These are phyloP conservation scores for Acanthisitta chloris DNA, from an alignment of 2,113 vertebrate genomes.

Conservation along the genomic window DNA sequence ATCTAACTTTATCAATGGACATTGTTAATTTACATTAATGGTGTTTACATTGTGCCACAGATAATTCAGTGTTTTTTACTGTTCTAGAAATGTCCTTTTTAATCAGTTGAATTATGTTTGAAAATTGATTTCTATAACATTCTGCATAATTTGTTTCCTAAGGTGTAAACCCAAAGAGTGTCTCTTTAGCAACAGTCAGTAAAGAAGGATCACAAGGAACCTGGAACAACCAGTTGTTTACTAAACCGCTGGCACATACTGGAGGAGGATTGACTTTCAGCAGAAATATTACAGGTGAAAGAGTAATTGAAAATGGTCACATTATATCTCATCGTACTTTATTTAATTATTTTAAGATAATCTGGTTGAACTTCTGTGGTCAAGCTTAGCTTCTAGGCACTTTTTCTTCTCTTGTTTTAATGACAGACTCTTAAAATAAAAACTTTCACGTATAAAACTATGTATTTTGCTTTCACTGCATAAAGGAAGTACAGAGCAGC, in stretches of 20 bases:
- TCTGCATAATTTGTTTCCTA: neutral
- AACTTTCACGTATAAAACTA: neutral
- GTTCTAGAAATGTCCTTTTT: neutral
- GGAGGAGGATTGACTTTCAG: slow-evolving; percentile 79
- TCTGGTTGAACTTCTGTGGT: neutral
- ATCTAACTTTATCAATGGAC: neutral
- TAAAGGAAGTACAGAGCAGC: neutral
- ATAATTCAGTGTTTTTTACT: neutral
- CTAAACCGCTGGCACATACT: slow-evolving; percentile 72
- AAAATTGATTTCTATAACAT: neutral
- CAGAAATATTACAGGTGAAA: slow-evolving; percentile 77
- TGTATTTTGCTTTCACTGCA: neutral
- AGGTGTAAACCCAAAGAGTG: slow-evolving; percentile 90
- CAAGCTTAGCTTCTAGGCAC: neutral
- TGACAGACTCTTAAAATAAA: neutral
- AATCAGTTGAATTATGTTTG: neutral
- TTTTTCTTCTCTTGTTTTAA: neutral
- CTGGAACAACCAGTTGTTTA: slow-evolving; percentile 80
- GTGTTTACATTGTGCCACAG: neutral
- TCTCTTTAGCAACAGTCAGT: slow-evolving; percentile 69
- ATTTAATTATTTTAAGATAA: neutral
- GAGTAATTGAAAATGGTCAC: neutral
- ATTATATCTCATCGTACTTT: neutral
- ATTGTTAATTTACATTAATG: neutral
- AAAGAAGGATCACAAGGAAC: slow-evolving; percentile 76